Evolutionary conservation across 2,888 invertebrate genomes (phyloP), one percentile per base, ranked within the genome.

Genomic region (Cremastobaeus sp.): DNA sequence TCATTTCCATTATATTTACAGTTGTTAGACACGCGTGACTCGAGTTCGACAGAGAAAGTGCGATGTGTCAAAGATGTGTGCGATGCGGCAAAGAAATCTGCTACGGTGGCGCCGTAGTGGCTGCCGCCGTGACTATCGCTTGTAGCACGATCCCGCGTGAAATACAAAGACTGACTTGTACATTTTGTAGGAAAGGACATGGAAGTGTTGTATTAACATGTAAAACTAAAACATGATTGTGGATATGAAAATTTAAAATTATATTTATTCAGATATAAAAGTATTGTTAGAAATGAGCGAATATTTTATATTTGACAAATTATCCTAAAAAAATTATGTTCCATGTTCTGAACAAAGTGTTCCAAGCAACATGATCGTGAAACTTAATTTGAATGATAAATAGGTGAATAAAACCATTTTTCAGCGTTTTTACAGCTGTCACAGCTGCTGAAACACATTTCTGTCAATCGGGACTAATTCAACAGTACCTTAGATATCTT

Each of bases 401-500:
- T 37, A 14, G 15, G 14, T 37, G 15, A 37, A 14, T 37, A 37
- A 14, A 12, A 25, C 25, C 25, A 8, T 5, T 25, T 25, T 32
- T 32, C 5, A 32, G 11, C 32, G 11, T 9, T 32, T 32, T 32
- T 32, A 32, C 32, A 25, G 25, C 25, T 25, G 25, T 25, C 25
- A 25, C 3, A 25, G 25, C 8, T 34, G 34, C 11, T 34, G 11
- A 6, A 39, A n/a, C 17, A 15, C 17, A 39, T 15, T 39, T 12
- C 14, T 17, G 37, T 39, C 37, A 39, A 17, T 39, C 15, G 17
- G 1, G 37, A 39, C 37, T 39, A 43, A 43, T 43, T 43, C 9
- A 43, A n/a, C n/a, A 43, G 3, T 20, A 43, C 11, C 41, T 43
- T 43, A 11, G 20, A 43, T 43, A 43, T 11, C 21, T 43, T 43